phyloP scores from a whole-genome alignment of 2,888 invertebrate species.

The Nomada ruficornis region DNA sequence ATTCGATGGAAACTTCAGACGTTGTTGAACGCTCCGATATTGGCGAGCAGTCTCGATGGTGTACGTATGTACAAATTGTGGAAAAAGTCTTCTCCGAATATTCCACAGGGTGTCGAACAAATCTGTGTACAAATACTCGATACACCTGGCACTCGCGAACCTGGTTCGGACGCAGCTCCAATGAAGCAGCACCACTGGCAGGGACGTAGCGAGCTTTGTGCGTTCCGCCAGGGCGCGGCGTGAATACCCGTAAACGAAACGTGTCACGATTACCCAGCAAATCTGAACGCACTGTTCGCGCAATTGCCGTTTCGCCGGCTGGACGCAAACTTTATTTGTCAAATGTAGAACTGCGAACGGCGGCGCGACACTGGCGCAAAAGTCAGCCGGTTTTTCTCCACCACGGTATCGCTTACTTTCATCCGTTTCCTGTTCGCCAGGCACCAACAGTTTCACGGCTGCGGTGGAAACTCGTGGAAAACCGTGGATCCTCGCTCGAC shows the following conservation, averaged over 20 bases:
- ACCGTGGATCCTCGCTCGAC: constrained; percentile 1
- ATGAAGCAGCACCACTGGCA: not conserved
- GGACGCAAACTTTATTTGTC: constrained; percentile 57
- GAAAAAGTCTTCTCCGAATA: too few species aligned
- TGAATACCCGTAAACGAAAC: constrained; percentile 40
- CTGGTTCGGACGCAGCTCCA: not conserved
- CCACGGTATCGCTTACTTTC: constrained; percentile 47
- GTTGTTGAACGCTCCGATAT: too few species aligned
- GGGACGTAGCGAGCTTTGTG: constrained; percentile 30
- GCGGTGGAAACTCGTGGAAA: constrained; percentile 36
- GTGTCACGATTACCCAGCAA: constrained; percentile 5
- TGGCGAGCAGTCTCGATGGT: too few species aligned
- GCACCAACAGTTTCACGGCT: constrained; percentile 25
- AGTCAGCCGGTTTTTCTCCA: constrained; percentile 39
- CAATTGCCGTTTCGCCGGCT: constrained; percentile 47
- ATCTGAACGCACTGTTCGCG: constrained; percentile 10
- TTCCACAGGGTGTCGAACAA: too few species aligned
- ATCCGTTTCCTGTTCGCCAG: constrained; percentile 20
- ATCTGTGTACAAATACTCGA: too few species aligned
- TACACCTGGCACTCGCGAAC: not conserved
- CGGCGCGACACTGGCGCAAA: constrained; percentile 48
- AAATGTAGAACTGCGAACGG: constrained; percentile 33
- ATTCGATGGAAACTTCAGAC: too few species aligned
- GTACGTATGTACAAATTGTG: too few species aligned
- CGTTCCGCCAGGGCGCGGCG: constrained; percentile 3